Evolutionary conservation across 2,888 invertebrate genomes (phyloP).

Genomic region (Eurytoma adleriae): DNA sequence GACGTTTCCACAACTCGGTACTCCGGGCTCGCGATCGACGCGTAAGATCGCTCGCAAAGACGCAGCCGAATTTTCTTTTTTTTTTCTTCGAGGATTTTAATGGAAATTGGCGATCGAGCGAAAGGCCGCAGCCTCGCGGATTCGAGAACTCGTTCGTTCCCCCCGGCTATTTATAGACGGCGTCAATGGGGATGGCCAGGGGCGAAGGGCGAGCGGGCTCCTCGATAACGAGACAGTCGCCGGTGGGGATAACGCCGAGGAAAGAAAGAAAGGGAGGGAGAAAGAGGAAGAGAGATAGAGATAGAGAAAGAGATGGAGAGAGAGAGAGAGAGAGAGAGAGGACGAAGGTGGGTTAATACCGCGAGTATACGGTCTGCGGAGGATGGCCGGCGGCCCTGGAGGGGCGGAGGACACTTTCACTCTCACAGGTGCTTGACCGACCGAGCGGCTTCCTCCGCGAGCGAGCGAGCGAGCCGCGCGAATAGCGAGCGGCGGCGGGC

Average conservation of each 20-base stretch:
- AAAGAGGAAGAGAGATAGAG: background rate
- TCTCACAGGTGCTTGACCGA: constrained; percentile 76
- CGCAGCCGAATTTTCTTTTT: too few species aligned
- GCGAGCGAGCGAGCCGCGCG: background rate
- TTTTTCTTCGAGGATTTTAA: too few species aligned
- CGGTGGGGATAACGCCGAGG: background rate
- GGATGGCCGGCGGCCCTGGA: constrained; percentile 47
- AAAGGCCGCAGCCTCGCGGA: background rate
- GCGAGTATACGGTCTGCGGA: constrained; percentile 11
- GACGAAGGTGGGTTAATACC: constrained; percentile 34
- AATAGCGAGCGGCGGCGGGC: background rate
- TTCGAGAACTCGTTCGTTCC: background rate
- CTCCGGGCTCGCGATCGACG: too few species aligned
- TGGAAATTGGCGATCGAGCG: background rate
- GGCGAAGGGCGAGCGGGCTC: background rate
- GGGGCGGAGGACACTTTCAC: constrained; percentile 73
- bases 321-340: background rate
- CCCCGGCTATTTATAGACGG: constrained; percentile 23
- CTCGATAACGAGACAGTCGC: too few species aligned
- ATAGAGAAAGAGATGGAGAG: background rate
- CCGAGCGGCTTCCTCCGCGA: constrained; percentile 57
- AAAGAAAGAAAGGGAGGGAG: background rate
- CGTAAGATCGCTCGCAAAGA: too few species aligned
- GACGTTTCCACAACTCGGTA: too few species aligned
- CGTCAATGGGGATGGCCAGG: background rate